These are phyloP conservation scores for Spheniscus humboldti DNA, from an alignment of 2,797 vertebrate genomes.

Conservation along the genomic window DNA sequence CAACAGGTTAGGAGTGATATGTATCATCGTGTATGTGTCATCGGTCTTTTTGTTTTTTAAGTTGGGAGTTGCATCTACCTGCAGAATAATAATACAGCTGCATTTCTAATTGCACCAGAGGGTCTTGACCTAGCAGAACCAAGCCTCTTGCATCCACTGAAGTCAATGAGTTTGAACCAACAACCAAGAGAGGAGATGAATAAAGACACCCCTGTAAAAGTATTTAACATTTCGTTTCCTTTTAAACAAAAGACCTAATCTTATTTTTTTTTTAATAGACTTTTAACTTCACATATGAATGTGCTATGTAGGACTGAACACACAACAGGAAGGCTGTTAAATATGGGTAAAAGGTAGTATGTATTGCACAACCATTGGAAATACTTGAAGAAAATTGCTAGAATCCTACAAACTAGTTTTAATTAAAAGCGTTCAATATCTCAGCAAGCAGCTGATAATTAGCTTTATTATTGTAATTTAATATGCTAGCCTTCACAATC, in stretches of 20 bases:
- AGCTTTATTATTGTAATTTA: slow-evolving; percentile 63
- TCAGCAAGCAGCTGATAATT: slow-evolving; percentile 55
- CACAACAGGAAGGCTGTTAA: background rate
- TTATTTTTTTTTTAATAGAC: background rate
- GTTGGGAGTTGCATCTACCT: background rate
- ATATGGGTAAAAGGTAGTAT: background rate
- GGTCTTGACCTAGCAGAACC: background rate
- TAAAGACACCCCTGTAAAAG: background rate
- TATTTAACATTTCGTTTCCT: background rate
- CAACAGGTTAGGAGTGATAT: background rate
- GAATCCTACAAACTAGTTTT: slow-evolving; percentile 33
- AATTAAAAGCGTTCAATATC: slow-evolving; percentile 60
- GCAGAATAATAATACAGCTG: background rate
- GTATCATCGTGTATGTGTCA: background rate
- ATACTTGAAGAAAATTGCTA: slow-evolving; percentile 24
- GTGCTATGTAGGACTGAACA: background rate
- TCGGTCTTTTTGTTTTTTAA: background rate
- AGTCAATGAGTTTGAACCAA: background rate
- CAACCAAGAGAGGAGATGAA: background rate
- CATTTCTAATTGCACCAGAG: background rate
- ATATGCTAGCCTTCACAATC: slow-evolving; percentile 46
- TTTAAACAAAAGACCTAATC: background rate
- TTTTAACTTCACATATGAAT: background rate
- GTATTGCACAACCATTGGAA: background rate
- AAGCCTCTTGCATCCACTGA: background rate